Percentiles rank a stretch among this genome's conserved stretches.
Evolutionary conservation across 2,888 invertebrate genomes (phyloP).

Genomic region (Caenorhabditis sp.): DNA sequence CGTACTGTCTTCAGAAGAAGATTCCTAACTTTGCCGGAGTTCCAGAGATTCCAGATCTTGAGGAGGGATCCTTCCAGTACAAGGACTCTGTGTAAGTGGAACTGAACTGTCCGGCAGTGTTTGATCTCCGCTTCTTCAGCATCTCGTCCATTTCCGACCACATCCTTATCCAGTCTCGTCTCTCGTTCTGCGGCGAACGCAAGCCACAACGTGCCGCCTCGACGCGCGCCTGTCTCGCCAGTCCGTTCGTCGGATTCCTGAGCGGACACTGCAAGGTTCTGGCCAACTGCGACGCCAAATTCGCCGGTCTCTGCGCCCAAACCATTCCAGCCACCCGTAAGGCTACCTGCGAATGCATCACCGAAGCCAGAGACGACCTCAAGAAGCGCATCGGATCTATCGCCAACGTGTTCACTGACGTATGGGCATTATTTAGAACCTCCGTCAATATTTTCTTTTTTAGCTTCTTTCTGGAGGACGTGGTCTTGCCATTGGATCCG

Average conservation of each 20-base stretch:
- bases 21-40: constrained; percentile 80
- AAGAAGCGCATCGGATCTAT: constrained; percentile 82
- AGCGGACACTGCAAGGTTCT: constrained; percentile 79
- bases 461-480: constrained; percentile 77
- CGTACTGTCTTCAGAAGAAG: constrained; percentile 78
- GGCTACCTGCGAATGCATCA: constrained; percentile 82
- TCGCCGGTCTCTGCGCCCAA: constrained; percentile 73
- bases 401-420: constrained; percentile 74
- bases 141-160: constrained; percentile 82
- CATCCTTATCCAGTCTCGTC: constrained; percentile 81
- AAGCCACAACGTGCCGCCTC: constrained; percentile 79
- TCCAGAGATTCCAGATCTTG: constrained; percentile 82
- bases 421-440: neutral
- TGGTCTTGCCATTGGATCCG: constrained; percentile 78
- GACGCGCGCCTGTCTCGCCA: constrained; percentile 77
- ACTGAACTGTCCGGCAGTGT: neutral
- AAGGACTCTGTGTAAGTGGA: constrained; percentile 80
- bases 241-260: constrained; percentile 81
- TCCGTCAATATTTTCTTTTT: constrained; percentile 10
- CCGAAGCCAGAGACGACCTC: constrained; percentile 81
- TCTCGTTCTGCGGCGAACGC: constrained; percentile 81
- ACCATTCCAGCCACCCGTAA: constrained; percentile 71
- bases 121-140: constrained; percentile 64
- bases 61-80: constrained; percentile 79
- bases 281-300: constrained; percentile 66